Evolutionary conservation across 2,888 invertebrate genomes (phyloP).

Genomic region (Drosophila buzzatii): DNA sequence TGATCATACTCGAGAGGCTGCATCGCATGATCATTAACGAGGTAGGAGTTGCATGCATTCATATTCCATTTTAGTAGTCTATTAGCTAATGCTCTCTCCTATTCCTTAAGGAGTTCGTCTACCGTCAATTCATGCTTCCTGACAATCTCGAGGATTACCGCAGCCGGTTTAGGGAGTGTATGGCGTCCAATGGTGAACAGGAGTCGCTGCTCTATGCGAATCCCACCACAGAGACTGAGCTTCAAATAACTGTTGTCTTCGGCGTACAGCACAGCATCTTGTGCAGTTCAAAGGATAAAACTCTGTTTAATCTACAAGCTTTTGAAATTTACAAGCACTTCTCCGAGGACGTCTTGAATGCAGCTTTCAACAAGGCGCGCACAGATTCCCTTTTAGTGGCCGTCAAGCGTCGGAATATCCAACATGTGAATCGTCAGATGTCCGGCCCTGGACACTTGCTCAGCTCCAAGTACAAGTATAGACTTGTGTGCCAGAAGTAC

Average conservation of each 20-base stretch:
- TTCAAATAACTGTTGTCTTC: constrained; percentile 73
- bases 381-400: constrained; percentile 87
- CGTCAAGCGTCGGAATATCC: constrained; percentile 83
- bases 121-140: constrained; percentile 77
- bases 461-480: constrained; percentile 84
- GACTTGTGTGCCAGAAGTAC: constrained; percentile 77
- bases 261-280: constrained; percentile 89
- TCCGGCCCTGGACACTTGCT: constrained; percentile 84
- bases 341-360: constrained; percentile 88
- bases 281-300: constrained; percentile 87
- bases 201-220: constrained; percentile 72
- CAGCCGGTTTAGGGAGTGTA: constrained; percentile 64
- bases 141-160: constrained; percentile 82
- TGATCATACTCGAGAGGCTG: constrained; percentile 81
- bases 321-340: constrained; percentile 91
- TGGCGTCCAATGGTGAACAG: constrained; percentile 58
- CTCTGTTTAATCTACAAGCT: constrained; percentile 88
- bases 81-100: neutral
- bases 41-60: constrained; percentile 17
- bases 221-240: constrained; percentile 72
- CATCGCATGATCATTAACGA: constrained; percentile 75
- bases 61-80: neutral
- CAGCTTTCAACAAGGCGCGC: constrained; percentile 87
- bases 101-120: constrained; percentile 25
- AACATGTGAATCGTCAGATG: constrained; percentile 64